Evolutionary conservation across 2,888 invertebrate genomes (phyloP).

Genomic region (Eubasilissa splendida): DNA sequence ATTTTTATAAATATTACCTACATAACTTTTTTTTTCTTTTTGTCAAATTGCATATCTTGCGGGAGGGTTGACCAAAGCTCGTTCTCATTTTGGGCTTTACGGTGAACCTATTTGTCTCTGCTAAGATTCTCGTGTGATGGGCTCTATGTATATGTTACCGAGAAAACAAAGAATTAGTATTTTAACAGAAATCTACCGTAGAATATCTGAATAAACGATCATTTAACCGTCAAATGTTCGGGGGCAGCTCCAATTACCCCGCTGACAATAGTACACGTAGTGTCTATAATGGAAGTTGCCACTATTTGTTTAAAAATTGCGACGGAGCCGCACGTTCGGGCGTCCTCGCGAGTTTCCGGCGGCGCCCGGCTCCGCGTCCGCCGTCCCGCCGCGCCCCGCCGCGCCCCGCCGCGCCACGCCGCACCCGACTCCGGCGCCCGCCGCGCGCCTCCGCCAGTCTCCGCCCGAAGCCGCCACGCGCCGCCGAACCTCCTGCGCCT

Average conservation of each 20-base stretch:
- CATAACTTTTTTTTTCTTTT: no score
- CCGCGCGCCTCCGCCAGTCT: conserved; percentile 17
- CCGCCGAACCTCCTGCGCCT: background rate
- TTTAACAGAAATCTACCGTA: no score
- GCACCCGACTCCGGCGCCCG: conserved; percentile 38
- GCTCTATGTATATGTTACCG: no score
- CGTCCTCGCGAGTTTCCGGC: conserved; percentile 52
- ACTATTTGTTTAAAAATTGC: conserved; percentile 13
- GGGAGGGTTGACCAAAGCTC: no score
- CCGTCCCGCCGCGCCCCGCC: conserved; percentile 28
- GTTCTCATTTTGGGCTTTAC: no score
- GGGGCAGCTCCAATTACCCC: background rate
- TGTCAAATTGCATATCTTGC: no score
- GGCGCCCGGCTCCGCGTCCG: background rate
- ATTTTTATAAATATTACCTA: no score
- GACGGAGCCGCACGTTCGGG: conserved; percentile 44
- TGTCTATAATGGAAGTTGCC: background rate
- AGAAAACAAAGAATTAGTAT: no score
- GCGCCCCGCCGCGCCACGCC: conserved; percentile 47
- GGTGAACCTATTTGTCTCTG: no score
- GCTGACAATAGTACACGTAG: background rate
- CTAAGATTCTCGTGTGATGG: no score
- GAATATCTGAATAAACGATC: no score
- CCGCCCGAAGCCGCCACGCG: conserved; percentile 1
- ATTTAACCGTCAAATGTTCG: no score